Evolutionary conservation across 2,888 invertebrate genomes (phyloP), one percentile per base, ranked within the genome.

Genomic region (Euclidia mi): DNA sequence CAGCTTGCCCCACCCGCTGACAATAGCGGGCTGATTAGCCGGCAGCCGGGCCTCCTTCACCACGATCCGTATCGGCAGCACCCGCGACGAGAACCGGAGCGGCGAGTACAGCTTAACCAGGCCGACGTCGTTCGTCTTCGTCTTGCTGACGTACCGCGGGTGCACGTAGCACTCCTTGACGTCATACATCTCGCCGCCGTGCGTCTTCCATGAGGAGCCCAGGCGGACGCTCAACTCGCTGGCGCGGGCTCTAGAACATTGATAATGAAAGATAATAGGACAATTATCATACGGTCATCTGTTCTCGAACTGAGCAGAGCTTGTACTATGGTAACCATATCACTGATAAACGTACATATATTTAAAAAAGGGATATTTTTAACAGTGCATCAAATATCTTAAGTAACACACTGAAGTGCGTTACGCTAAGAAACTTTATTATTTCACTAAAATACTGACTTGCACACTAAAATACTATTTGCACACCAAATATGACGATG

Each of bases 151-250:
- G 81, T 95, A 95, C 1, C 85, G 81, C 0, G 93, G 91, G 65
- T 95, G 95, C 0, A 91, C 89, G 65, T 82, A 87, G 61, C 89
- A 82, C 43, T 87, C 86, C 49, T 83, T 87, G 0, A 95, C 94
- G 62, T 89, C 88, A 20, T 94, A 92, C 85, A 95, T 91, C 66
- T 94, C 91, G 0, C 95, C 95, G 0, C 95, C 95, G 55, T 89
- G 86, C 0, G 93, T 90, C 76, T 92, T 91, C 87, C 91, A 92
- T 0, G 94, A 93, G 0, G 95, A 95, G 1, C 95, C 95, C 0
- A 94, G 91, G 0, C 95, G 89, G 0, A 95, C 89, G 62, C 88
- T 90, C 32, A 94, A 70, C 41, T 94, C 94, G 17, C 65, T 85
- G 0, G 92, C 84, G 15, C 80, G 79, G 0, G 89, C 85, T 67